A percentile compares a stretch with the other conserved stretches of the same genome.
Evolutionary conservation across 2,113 vertebrate genomes (phyloP).

Genomic region (Actenoides lindsayi): DNA sequence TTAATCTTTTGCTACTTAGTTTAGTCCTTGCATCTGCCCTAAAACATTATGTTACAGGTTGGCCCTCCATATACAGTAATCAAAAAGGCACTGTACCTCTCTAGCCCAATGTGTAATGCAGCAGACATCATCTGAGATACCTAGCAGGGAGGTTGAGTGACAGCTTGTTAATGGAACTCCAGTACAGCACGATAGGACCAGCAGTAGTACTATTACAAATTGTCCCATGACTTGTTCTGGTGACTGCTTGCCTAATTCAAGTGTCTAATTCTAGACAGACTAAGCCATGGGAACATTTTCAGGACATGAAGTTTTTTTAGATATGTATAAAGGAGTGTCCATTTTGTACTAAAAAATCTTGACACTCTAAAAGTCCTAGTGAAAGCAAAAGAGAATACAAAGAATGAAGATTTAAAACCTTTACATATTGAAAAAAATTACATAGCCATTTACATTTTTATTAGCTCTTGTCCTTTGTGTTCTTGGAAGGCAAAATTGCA

Average conservation of each 20-base stretch:
- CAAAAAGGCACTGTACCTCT: background rate
- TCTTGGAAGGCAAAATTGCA: background rate
- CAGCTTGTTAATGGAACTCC: background rate
- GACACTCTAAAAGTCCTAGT: background rate
- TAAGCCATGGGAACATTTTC: background rate
- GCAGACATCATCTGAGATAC: background rate
- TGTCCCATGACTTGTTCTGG: background rate
- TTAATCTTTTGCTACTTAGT: background rate
- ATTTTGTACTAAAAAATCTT: background rate
- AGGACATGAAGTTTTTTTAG: background rate
- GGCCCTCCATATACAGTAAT: background rate
- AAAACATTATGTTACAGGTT: background rate
- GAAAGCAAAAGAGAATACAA: background rate
- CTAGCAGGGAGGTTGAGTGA: background rate
- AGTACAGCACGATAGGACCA: background rate
- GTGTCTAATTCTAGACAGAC: background rate
- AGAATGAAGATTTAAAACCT: background rate
- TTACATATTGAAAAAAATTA: background rate
- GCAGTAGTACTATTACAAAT: background rate
- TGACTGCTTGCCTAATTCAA: background rate
- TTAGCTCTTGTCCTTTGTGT: background rate
- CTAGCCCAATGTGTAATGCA: background rate
- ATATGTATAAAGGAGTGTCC: background rate
- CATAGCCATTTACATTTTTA: background rate
- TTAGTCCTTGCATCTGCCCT: background rate